Evolutionary conservation across 2,113 vertebrate genomes (phyloP).

Genomic region (Saguinus imperator): DNA sequence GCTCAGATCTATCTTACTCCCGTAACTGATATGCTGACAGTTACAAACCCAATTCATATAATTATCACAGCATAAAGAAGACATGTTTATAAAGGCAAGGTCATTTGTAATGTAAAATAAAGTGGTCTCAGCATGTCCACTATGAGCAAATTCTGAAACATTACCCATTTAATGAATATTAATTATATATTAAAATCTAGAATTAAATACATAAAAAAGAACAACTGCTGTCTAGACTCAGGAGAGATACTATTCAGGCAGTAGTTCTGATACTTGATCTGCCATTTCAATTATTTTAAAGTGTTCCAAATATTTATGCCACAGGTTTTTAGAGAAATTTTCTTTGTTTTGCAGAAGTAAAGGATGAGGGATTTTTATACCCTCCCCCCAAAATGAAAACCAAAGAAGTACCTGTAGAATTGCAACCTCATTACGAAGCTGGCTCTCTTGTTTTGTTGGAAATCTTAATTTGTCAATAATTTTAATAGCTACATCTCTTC

Average conservation of each 20-base stretch:
- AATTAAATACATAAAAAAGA: slow-evolving; percentile 29
- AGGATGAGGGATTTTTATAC: background rate
- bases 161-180: slow-evolving; percentile 44
- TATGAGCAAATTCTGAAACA: slow-evolving; percentile 45
- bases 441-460: slow-evolving; percentile 98
- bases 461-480: slow-evolving; percentile 98
- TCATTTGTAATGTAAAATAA: slow-evolving; percentile 56
- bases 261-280: background rate
- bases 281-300: background rate
- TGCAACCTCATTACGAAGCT: slow-evolving; percentile 98
- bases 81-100: slow-evolving; percentile 45
- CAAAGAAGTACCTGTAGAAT: slow-evolving; percentile 93
- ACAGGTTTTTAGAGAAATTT: background rate
- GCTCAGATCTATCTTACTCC: background rate
- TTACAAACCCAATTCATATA: slow-evolving; percentile 5
- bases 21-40: slow-evolving; percentile 16
- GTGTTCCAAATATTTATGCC: background rate
- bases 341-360: background rate
- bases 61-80: slow-evolving; percentile 59
- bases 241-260: background rate
- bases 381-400: slow-evolving; percentile 29
- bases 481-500: slow-evolving; percentile 98
- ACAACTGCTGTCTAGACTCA: background rate
- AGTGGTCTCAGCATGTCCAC: slow-evolving; percentile 37
- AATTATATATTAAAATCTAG: slow-evolving; percentile 3